phyloP scores from a whole-genome alignment of 2,113 vertebrate species.

The Cepphus grylle region DNA sequence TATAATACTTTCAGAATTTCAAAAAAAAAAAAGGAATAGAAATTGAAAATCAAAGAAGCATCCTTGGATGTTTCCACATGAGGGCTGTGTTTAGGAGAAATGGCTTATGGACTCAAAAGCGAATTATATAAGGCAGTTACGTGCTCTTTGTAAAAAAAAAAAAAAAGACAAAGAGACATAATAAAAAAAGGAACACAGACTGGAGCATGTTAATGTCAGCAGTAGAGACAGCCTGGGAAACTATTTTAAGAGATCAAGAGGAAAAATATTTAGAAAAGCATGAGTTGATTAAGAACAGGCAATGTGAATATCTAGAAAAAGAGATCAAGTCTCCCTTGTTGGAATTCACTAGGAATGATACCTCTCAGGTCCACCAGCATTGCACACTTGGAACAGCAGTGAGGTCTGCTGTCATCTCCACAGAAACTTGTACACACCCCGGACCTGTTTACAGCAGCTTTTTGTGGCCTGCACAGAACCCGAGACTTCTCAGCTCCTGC shows the following conservation, averaged over 20 bases:
- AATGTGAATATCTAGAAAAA: constrained; percentile 12
- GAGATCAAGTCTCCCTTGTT: neutral
- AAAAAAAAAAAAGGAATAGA: neutral
- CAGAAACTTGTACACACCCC: neutral
- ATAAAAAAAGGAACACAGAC: constrained; percentile 27
- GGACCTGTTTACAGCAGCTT: neutral
- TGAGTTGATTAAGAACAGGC: constrained; percentile 50
- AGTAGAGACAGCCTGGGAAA: constrained; percentile 45
- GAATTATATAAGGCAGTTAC: neutral
- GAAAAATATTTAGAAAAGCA: constrained; percentile 46
- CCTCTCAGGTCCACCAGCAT: neutral
- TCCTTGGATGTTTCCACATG: neutral
- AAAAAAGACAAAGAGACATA: neutral
- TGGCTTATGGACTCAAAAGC: neutral
- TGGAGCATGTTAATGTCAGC: constrained; percentile 31
- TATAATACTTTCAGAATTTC: neutral
- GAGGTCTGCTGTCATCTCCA: neutral
- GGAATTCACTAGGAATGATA: neutral
- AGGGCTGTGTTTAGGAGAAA: neutral
- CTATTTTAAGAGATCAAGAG: constrained; percentile 40
- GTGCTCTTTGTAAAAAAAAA: neutral
- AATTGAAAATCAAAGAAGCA: neutral
- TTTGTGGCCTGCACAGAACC: neutral
- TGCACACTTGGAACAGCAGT: neutral
- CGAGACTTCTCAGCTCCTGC: neutral